phyloP scores from a whole-genome alignment of 2,113 vertebrate genomes.

The Bostrychus sinensis region DNA sequence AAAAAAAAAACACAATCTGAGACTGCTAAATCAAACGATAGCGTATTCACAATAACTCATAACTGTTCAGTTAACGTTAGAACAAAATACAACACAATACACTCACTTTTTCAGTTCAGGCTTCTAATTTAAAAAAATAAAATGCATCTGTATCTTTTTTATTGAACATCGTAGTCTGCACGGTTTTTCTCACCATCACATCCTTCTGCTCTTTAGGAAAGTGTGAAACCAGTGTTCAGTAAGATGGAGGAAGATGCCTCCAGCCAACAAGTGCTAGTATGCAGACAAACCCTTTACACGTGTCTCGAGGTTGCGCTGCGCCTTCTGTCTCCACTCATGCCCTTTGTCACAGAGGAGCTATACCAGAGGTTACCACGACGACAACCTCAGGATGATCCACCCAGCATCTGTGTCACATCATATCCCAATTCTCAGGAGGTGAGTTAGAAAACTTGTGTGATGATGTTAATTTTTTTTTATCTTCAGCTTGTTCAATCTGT shows the following conservation, averaged over 20 bases:
- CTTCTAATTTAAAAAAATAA: too few species aligned
- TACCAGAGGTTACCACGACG: slow-evolving; percentile 87
- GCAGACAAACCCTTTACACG: slow-evolving; percentile 87
- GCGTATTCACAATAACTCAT: too few species aligned
- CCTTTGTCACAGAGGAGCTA: slow-evolving; percentile 89
- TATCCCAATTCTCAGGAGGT: slow-evolving; percentile 86
- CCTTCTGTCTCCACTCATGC: slow-evolving; percentile 89
- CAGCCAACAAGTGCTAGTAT: slow-evolving; percentile 67
- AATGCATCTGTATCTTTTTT: background rate
- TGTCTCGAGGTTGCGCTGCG: slow-evolving; percentile 87
- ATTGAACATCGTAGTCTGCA: background rate
- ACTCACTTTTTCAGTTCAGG: too few species aligned
- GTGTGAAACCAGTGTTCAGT: slow-evolving; percentile 86
- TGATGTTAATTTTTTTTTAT: background rate
- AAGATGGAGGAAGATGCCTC: slow-evolving; percentile 62
- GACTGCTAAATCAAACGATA: too few species aligned
- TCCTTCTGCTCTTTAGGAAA: slow-evolving; percentile 77
- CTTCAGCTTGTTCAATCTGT: background rate
- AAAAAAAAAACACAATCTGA: too few species aligned
- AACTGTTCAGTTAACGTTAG: too few species aligned
- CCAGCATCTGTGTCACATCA: slow-evolving; percentile 82
- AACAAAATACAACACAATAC: too few species aligned
- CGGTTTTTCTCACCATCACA: background rate
- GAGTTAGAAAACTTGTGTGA: slow-evolving; percentile 4
- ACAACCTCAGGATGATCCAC: slow-evolving; percentile 66